Percentiles rank a stretch among this genome's conserved stretches.
These are phyloP conservation scores for Steinernema carpocapsae DNA, from an alignment of 2,888 invertebrate species.

Conservation along the genomic window DNA sequence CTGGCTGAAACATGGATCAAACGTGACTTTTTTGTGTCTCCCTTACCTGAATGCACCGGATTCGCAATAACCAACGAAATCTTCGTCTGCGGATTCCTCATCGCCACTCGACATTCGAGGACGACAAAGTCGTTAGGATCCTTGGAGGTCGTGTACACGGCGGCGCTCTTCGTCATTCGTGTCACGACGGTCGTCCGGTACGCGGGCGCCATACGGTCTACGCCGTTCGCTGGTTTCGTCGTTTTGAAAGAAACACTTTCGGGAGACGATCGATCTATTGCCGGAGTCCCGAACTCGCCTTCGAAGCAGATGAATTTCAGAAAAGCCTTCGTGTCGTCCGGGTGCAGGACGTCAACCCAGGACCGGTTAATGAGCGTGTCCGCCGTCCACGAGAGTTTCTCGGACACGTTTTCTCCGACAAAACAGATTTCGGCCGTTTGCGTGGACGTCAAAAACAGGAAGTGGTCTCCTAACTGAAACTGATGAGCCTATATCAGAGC, in stretches of 20 bases:
- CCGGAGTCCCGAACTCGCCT: not conserved
- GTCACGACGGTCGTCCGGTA: not conserved
- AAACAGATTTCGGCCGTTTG: conserved; percentile 12
- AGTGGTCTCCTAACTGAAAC: conserved; percentile 4
- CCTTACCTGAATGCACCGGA: not conserved
- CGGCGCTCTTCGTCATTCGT: not conserved
- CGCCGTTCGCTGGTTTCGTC: not conserved
- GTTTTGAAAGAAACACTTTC: not conserved
- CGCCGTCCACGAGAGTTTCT: not conserved
- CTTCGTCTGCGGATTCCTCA: conserved; percentile 13
- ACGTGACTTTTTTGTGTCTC: not conserved
- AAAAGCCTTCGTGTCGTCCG: conserved; percentile 13
- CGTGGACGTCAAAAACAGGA: conserved; percentile 16
- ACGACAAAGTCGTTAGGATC: not conserved
- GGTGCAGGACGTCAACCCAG: conserved; percentile 27
- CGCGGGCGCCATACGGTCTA: not conserved
- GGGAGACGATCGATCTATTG: not conserved
- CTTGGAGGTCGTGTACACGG: too few relatives aligned
- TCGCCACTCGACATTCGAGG: conserved; percentile 13
- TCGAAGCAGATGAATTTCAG: conserved; percentile 26
- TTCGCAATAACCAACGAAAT: conserved; percentile 3
- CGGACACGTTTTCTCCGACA: conserved; percentile 17
- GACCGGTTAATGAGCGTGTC: not conserved
- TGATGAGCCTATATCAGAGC: not conserved
- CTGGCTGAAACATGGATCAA: not conserved